These are phyloP conservation scores for Burhinus bistriatus DNA, from an alignment of 2,113 vertebrate species.

Conservation along the genomic window DNA sequence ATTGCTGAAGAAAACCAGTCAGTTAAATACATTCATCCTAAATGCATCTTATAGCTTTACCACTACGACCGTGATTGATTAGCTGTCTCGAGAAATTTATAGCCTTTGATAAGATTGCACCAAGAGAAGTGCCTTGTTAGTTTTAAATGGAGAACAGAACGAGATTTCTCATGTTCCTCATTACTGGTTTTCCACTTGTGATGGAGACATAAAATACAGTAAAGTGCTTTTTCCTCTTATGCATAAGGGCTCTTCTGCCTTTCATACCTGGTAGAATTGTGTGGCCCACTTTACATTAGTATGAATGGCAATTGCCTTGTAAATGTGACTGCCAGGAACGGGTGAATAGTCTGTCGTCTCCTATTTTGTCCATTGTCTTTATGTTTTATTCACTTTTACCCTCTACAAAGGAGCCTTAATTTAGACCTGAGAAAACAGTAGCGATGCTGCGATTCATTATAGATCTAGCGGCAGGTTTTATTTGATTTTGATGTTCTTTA, in stretches of 20 bases:
- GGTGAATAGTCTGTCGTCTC: background rate
- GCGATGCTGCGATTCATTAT: background rate
- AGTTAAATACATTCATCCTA: background rate
- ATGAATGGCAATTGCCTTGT: conserved; percentile 31
- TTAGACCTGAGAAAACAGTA: conserved; percentile 11
- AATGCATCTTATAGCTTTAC: background rate
- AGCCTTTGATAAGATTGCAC: background rate
- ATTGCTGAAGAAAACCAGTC: background rate
- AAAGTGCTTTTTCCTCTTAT: conserved; percentile 40
- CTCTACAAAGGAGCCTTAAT: background rate
- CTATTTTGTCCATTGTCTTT: conserved; percentile 42
- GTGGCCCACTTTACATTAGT: background rate
- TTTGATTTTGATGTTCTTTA: conserved; percentile 10
- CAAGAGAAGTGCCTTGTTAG: background rate
- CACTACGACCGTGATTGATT: background rate
- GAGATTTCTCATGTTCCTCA: background rate
- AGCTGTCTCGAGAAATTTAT: background rate
- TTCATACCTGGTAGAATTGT: conserved; percentile 21
- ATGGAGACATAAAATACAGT: conserved; percentile 36
- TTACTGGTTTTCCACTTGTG: conserved; percentile 20
- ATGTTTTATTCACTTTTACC: conserved; percentile 35
- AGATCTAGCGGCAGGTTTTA: conserved; percentile 12
- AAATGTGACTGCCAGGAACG: background rate
- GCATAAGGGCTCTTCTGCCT: conserved; percentile 31
- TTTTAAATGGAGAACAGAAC: background rate